Evolutionary conservation across 2,797 vertebrate genomes (phyloP), one percentile per base, ranked within the genome.

Genomic region (Clarias fuscus): DNA sequence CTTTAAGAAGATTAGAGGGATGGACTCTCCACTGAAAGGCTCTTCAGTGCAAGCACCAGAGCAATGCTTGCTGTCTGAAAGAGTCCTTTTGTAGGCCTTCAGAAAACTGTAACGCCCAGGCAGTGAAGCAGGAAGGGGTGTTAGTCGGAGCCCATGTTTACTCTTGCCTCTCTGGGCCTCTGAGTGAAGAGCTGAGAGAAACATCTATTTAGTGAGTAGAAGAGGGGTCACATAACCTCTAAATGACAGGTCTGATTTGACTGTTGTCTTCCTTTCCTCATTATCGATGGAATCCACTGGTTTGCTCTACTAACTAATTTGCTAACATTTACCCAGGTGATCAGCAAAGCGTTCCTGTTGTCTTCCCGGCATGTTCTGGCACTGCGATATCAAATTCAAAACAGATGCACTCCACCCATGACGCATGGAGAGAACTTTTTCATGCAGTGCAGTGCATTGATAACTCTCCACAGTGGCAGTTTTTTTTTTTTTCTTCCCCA

Each of bases 261-360:
- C 91, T 93, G 91, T 93, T 91, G 93, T 91, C 88, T 15, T 88
- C 79, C 82, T 90, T 82, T 84, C 71, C 84, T 89, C 40, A 78
- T 67, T 68, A 67, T 85, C 1, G 75, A 85, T 72, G 62, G 76
- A 84, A 85, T 91, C 84, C 82, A 61, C 86, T 24, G 11, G 77
- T 70, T 84, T 40, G 62, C 91, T 90, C 88, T 48, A 10, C 78
- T 88, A 91, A 91, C 71, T 88, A 75, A 53, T 53, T 53, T 13
- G 13, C 85, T 61, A 75, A 62, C 58, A 75, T 84, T 84, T 73
- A 37, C 33, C 70, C 58, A 75, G 70, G 37, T 84, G 80, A 82
- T 82, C 80, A 82, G 80, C 10, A 56, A 53, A 67, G 7, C 3
- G 11, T 2, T 64, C n/a, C 80, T 82, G 80, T 75, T 80, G 67